Evolutionary conservation across 2,113 vertebrate genomes (phyloP).

Genomic region (Callochromis pleurospilus): DNA sequence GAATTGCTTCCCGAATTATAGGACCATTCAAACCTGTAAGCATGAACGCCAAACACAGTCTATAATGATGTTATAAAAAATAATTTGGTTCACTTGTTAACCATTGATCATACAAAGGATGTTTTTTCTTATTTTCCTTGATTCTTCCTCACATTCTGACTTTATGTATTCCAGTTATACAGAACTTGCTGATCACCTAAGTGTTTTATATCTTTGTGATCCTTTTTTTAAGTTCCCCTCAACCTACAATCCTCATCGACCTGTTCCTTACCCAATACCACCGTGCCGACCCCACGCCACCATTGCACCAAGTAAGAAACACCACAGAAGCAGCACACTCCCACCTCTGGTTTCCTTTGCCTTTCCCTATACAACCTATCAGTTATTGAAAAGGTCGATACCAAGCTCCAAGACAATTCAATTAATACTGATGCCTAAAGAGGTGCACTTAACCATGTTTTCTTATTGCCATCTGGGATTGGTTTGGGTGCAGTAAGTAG

Average conservation of each 20-base stretch:
- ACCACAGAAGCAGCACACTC: not conserved
- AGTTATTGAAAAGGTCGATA: not conserved
- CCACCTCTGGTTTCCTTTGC: not conserved
- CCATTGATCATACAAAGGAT: not conserved
- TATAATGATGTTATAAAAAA: not conserved
- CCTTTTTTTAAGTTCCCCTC: conserved; percentile 80
- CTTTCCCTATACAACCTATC: not conserved
- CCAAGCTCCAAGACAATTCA: not conserved
- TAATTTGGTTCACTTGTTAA: not conserved
- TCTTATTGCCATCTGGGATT: not conserved
- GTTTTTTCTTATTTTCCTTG: not conserved
- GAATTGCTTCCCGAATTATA: conserved; percentile 89
- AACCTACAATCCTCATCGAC: conserved; percentile 92
- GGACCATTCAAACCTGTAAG: conserved; percentile 93
- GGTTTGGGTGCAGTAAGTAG: not conserved
- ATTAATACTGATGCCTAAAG: not conserved
- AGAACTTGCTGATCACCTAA: not conserved
- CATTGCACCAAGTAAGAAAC: conserved; percentile 93
- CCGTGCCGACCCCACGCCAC: conserved; percentile 94
- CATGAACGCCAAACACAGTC: not conserved
- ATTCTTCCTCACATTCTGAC: not conserved
- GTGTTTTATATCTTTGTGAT: not conserved
- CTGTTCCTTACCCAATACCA: conserved; percentile 96
- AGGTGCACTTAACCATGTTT: not conserved
- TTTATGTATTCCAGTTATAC: not conserved